Evolutionary conservation across 1,140 invertebrate species (phyloP), one percentile per base, ranked within the genome.

Genomic region (Philopotamus ludificatus): DNA sequence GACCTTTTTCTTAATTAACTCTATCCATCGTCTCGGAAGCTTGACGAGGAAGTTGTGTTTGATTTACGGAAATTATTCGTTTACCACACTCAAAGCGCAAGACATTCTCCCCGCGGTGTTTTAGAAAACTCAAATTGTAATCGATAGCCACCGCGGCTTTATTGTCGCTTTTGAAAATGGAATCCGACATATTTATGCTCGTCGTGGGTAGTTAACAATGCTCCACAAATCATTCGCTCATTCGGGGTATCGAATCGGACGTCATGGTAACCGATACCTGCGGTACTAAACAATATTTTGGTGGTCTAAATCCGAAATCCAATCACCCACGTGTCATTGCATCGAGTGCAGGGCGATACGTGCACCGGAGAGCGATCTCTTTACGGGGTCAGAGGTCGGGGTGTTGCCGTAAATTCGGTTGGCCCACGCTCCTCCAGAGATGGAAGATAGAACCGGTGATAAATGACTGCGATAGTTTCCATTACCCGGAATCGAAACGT

Each of bases 401-500:
- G 44, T 47, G 44, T 47, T 20, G 28, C 12, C 28, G 44, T 47
- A 47, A 47, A 47, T 47, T 47, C 15, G 44, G 18, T 20, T 47
- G 8, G 18, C 44, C 44, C 44, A 47, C 44, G 44, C 44, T 20
- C 10, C 44, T 20, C 10, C 7, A 16, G 15, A 47, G 44, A 47
- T 16, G 44, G 10, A 15, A 47, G 44, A 47, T 4, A 7, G 34
- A n/a, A 8, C 34, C 34, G 4, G 44, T 47, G 44, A 47, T 47
- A 47, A 47, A 47, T 47, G 18, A 16, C 4, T 4, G 44, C 28
- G 4, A 34, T 12, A 12, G 28, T 34, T 34, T 12, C 28, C 28
- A 34, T 12, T 34, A 12, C n/a, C 28, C 12, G 28, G 28, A 34
- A 7, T 34, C 28, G 12, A 34, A 34, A 7, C 12, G 28, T 34